Evolutionary conservation across 64 coral and sea anemone species (phyloP), one percentile per base, ranked within the genome.

Genomic region (Acropora yongei): DNA sequence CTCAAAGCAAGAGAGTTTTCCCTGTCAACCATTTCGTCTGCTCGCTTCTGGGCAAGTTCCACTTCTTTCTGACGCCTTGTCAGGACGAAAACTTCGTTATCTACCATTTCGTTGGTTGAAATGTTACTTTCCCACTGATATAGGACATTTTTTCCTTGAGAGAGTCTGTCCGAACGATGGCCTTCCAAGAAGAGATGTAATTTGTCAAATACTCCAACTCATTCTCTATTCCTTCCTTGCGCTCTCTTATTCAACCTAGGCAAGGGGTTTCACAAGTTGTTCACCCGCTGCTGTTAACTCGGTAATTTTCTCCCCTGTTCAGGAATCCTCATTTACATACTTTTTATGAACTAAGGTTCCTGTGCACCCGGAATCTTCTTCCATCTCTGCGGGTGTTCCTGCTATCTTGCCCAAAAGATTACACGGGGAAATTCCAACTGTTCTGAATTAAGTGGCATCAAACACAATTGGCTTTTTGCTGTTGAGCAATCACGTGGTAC

Each of bases 361-460:
- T 18, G 84, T 44, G 45, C 84, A 87, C 6, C 66, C 84, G 18
- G 84, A 47, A 71, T 74, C 84, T 11, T 74, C 84, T 5, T 74
- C 4, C 67, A 86, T 73, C 17, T 73, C 5, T 5, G 83, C 83
- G 7, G 9, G 42, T 47, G 72, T 72, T 6, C 67, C 83, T 12
- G 3, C 13, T n/a, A 87, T 87, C 16, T 2, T 49, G 2, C 84
- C 84, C 18, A 30, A 13, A 14, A 63, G 0, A 13, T 12, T 63
- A 12, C 60, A 13, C 13, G 11, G 8, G 60, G 60, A 13, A 73
- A 73, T 41, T 58, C 55, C 5, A 30, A 84, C 66, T 63, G 80
- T n/a, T 84, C 80, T 51, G 80, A 58, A 66, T 57, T 65, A n/a
- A 84, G 55, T 17, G 80, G 80, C n/a, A 47, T 84, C 80, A 84